Percentiles rank a stretch among this genome's conserved stretches.
Evolutionary conservation across 2,888 invertebrate genomes (phyloP).

Genomic region (Caenorhabditis macrosperma): DNA sequence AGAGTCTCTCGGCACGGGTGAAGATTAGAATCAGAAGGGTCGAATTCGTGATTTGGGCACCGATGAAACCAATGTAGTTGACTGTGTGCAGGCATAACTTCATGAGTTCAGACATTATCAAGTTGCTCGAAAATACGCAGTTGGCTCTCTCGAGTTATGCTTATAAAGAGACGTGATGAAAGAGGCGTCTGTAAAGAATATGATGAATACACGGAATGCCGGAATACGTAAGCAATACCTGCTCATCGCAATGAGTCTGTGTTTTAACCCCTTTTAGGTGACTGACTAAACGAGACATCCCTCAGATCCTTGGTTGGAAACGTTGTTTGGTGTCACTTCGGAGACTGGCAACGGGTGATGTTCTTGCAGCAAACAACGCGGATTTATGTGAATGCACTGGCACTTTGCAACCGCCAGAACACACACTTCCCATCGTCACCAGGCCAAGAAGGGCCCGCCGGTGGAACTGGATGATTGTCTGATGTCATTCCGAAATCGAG

Average conservation of each 20-base stretch:
- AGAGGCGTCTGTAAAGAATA: background rate
- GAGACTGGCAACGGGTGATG: background rate
- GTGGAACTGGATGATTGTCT: background rate
- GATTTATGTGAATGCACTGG: background rate
- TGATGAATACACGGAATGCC: background rate
- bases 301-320: too few relatives aligned
- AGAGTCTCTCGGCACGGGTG: slow-evolving; percentile 22
- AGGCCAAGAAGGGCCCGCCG: slow-evolving; percentile 1
- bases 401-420: background rate
- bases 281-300: background rate
- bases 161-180: slow-evolving; percentile 9
- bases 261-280: background rate
- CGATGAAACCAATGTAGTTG: slow-evolving; percentile 22
- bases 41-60: slow-evolving; percentile 30
- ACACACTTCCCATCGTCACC: background rate
- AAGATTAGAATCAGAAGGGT: slow-evolving; percentile 23
- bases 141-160: background rate
- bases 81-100: slow-evolving; percentile 15
- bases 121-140: background rate
- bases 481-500: background rate
- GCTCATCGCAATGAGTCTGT: background rate
- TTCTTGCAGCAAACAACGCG: background rate
- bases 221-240: background rate
- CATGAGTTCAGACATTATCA: background rate
- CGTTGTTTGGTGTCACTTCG: too few relatives aligned